Evolutionary conservation across 2,113 vertebrate genomes (phyloP), one percentile per base, ranked within the genome.

Genomic region (Petaurus breviceps): DNA sequence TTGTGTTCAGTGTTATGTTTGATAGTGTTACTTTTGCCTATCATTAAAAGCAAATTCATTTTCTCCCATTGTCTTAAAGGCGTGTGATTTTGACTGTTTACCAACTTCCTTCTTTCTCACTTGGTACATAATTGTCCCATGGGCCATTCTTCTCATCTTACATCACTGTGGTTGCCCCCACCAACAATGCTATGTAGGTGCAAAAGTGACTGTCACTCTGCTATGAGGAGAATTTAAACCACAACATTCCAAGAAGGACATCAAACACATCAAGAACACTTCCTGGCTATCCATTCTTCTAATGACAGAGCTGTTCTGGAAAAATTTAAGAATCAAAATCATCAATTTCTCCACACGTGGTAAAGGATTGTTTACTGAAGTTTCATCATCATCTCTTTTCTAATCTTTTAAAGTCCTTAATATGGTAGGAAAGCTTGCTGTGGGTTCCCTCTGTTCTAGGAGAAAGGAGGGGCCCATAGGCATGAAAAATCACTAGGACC

Each of bases 281-380:
- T 61, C 43, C 43, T 94, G 91, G 51, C 90, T n/a, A 51, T 61
- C 31, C 28, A 28, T 0, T 93, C 47, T 31, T 95, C n/a, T 50
- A 22, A 84, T 90, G 90, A 84, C 57, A 90, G 90, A 77, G 28
- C 91, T 92, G 77, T 90, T 77, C 52, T 89, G 54, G 24, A 28
- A 90, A 92, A 96, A 91, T 90, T 43, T 57, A 92, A 77, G 92
- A 94, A 92, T 54, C 90, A 43, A 84, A 95, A 68, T 91, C 49
- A 90, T 14, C 37, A 91, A 26, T 95, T 92, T 53, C 91, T 49
- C 46, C 28, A 49, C 23, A 77, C 5, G 10, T 93, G 52, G 51
- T 24, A 1, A 55, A 49, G 51, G 50, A 68, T 46, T 96, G 8
- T 93, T 92, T 94, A 26, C 26, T 94, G 51, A 31, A 95, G 37